phyloP scores from a whole-genome alignment of 1,140 invertebrate species.

The Pseudachorutes palmiensis region DNA sequence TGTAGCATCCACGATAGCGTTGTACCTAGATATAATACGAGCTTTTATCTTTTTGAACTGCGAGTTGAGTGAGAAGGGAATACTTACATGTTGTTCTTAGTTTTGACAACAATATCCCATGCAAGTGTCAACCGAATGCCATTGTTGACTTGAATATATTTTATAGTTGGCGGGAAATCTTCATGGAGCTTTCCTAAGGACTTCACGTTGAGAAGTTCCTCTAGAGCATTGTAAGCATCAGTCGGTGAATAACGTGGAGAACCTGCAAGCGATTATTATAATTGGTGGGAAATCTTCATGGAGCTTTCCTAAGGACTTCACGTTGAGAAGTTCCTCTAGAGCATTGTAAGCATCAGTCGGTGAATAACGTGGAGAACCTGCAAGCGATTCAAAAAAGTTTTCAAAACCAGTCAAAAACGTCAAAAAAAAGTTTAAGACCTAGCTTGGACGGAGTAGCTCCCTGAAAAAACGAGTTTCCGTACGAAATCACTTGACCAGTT shows the following conservation, averaged over 20 bases:
- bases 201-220: neutral
- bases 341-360: neutral
- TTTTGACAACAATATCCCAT: neutral
- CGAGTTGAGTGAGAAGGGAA: neutral
- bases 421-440: neutral
- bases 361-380: neutral
- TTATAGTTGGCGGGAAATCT: neutral
- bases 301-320: too few species aligned
- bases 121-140: neutral
- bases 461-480: neutral
- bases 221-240: neutral
- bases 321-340: neutral
- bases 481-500: neutral
- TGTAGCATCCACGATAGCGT: conserved; percentile 2
- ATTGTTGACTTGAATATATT: neutral
- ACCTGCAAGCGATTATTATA: neutral
- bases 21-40: neutral
- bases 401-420: neutral
- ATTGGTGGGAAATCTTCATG: neutral
- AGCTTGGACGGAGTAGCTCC: neutral
- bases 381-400: neutral
- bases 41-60: neutral
- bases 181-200: neutral
- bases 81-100: neutral
- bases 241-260: neutral